Evolutionary conservation across 2,888 invertebrate genomes (phyloP), one percentile per base, ranked within the genome.

Genomic region (Horisme vitalbata): DNA sequence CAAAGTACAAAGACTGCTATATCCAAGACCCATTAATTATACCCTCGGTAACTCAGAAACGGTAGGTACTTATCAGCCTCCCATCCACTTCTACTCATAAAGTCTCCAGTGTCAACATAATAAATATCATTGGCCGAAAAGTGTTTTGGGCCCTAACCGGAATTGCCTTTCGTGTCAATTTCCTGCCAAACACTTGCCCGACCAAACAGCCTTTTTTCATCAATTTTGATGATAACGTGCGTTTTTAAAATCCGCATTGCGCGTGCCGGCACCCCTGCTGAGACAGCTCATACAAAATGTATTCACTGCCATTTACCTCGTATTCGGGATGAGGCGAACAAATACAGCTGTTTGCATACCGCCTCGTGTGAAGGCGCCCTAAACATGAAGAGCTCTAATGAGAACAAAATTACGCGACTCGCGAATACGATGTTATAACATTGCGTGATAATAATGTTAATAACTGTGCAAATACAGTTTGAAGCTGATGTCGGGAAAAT

Each of bases 281-380:
- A 78, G 63, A 65, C 66, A 71, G 72, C 71, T 76, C 68, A 75
- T 73, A 65, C 64, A 79, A 75, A 78, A 76, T 72, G 66, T 67
- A 77, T 71, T 55, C 59, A 35, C 55, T 57, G 53, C 65, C 62
- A 63, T 75, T 70, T 73, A 64, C 69, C 61, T 67, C 59, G 70
- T 68, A 67, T 59, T 68, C 57, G 55, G 62, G 57, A 68, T 63
- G 62, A 63, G 63, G 61, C 54, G 47, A 59, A 55, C 58, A 59
- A 65, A 61, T 59, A 59, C 51, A 45, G 61, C 43, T 64, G 59
- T 61, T 63, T 61, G 52, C 49, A 35, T 41, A 59, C 54, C 49
- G 51, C 56, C 51, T 50, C 52, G 46, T 33, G 38, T 48, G 45
- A 31, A 35, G 21, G 41, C 37, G 45, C 28, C 47, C 41, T 41